Base-by-base conservation (phyloP, 2,113 vertebrate species). In the Delphinapterus leucas region DNA sequence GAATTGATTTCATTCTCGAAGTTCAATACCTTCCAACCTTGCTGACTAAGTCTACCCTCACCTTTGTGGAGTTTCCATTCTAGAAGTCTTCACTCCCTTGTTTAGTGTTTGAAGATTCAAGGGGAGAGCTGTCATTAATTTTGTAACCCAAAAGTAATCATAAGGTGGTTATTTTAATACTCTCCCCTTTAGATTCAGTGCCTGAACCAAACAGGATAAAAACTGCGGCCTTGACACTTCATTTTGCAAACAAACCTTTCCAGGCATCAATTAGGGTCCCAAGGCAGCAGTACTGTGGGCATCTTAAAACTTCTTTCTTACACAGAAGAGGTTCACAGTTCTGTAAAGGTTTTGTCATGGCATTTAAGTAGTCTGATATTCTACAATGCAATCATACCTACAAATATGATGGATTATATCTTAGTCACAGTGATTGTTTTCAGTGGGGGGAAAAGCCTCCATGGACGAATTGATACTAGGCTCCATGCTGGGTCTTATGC, bases 401-500 rank as follows among this genome's bases (percentile, higher is more conserved):
- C 84, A 97, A 90, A 83, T 96, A 79, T 95, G 95, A 97, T 71
- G 85, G 88, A 96, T 49, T 95, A 20, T 65, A 85, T 76, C 95
- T 97, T 85, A 96, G 77, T 38, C 44, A 96, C 7, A 26, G 73
- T 96, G 91, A 61, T 96, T 98, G 97, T 98, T 98, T 98, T 86
- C 74, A 91, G 81, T 95, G 81, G 28, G 83, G 82, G 84, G 26
- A 58, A 55, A 96, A 98, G 33, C 28, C 79, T 98, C 91, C 23
- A 2, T 41, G 70, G 97, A 97, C 65, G 38, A 97, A 98, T 98
- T 97, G 97, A 86, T 98, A 97, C 90, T 85, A 77, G 88, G 83
- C 81, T 98, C 41, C 98, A 97, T 83, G 97, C 97, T 98, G 97
- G 95, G 97, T 96, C 88, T 98, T 96, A 98, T 98, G 97, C 96